Base-by-base conservation (phyloP, 2,888 invertebrate species). In the Rhagium mordax region DNA sequence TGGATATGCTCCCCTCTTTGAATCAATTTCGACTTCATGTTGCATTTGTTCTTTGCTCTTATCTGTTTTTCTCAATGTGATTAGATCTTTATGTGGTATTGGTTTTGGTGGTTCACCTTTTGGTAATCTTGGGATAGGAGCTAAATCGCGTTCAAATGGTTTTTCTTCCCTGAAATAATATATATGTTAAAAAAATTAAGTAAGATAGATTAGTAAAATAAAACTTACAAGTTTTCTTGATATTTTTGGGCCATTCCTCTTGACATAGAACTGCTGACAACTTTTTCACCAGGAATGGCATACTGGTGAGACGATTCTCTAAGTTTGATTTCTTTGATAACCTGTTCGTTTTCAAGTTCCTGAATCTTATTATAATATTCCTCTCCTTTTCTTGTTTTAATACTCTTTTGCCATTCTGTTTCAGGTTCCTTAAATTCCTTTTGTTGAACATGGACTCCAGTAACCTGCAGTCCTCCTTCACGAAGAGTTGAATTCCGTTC, bases 241-340 rank as follows among this genome's bases (percentile, higher is more conserved):
- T 96, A 96, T 87, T 92, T 93, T 82, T 95, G 94, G 0, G 96
- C 96, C 95, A 96, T 96, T 85, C 95, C 95, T 88, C 93, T 94
- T 49, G 96, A 93, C 77, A 95, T 88, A 3, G 95, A 94, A 84
- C 91, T 92, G 79, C 90, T 91, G 1, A 94, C 92, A 62, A 96
- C 89, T 85, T 94, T 95, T 75, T 96, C 95, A 4, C 96, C 96
- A 68, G 96, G 95, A 82, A 96, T 93, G 29, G 95, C 94, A 85
- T 93, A 95, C 85, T 96, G 96, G 87, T 95, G 96, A 62, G 90
- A 91, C 51, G 93, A 88, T 88, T 95, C 95, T 74, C 96, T 91
- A 72, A 95, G 87, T 82, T 93, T 92, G 74, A 93, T 92, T 86
- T 96, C 96, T 86, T 95, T 96, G 16, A 93, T 90, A 48, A 96